Percentiles rank a stretch among this genome's conserved stretches.
These are phyloP conservation scores for Hemitrygon akajei DNA, from an alignment of 2,797 vertebrate genomes.

Conservation along the genomic window DNA sequence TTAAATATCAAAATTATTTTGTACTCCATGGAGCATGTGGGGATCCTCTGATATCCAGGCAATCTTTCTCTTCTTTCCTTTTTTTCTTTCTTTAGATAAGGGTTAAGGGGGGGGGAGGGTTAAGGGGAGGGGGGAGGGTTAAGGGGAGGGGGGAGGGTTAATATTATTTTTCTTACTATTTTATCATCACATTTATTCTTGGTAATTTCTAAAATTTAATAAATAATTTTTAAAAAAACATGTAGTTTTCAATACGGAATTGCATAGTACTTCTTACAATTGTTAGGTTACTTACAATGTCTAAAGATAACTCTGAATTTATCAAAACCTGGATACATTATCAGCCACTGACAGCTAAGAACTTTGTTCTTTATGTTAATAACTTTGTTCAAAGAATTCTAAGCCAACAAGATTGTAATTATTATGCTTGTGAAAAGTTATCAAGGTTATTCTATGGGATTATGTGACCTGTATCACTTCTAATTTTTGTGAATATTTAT, in stretches of 20 bases:
- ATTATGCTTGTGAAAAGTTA: not conserved
- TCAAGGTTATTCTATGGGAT: not conserved
- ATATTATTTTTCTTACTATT: too few species aligned
- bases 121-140: too few species aligned
- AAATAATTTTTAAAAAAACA: too few species aligned
- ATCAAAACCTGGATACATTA: not conserved
- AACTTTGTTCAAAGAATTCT: not conserved
- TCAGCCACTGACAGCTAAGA: not conserved
- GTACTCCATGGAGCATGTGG: too few species aligned
- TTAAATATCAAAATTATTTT: too few species aligned
- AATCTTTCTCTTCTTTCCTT: too few species aligned
- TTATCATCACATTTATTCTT: too few species aligned
- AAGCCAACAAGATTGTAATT: not conserved
- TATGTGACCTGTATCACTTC: not conserved
- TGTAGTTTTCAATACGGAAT: not conserved
- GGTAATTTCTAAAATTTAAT: too few species aligned
- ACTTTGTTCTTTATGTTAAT: not conserved
- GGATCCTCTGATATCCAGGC: too few species aligned
- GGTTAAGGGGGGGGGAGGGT: too few species aligned
- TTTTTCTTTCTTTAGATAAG: too few species aligned
- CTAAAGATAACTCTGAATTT: not conserved
- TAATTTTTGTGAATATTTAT: not conserved
- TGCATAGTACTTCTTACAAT: not conserved
- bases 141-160: too few species aligned
- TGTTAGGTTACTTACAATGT: not conserved